phyloP scores from a whole-genome alignment of 2,888 invertebrate species.

The Eutolmus rufibarbis region DNA sequence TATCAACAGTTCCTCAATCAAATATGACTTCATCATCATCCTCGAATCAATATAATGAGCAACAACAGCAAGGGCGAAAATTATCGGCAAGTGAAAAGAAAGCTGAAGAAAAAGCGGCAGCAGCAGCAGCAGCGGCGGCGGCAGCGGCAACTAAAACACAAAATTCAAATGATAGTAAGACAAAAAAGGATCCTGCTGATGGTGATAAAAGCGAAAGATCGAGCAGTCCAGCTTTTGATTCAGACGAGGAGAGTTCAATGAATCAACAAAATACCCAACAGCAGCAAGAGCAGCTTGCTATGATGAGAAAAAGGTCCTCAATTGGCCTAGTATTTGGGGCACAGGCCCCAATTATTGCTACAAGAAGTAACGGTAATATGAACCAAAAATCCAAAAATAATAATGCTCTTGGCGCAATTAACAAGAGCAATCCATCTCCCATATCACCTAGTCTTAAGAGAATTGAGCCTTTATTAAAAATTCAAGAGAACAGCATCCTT shows the following conservation, averaged over 20 bases:
- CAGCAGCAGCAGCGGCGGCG: conserved; percentile 62
- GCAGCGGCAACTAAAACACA: conserved; percentile 61
- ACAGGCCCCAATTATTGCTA: conserved; percentile 60
- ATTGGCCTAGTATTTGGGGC: conserved; percentile 62
- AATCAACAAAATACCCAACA: conserved; percentile 61
- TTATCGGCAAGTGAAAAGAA: conserved; percentile 49
- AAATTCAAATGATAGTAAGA: conserved; percentile 62
- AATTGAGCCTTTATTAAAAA: conserved; percentile 36
- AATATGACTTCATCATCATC: conserved; percentile 52
- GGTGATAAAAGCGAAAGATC: conserved; percentile 82
- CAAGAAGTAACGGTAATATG: conserved; percentile 54
- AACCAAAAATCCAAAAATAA: conserved; percentile 49
- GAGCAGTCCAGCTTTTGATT: conserved; percentile 93
- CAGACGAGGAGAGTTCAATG: conserved; percentile 86
- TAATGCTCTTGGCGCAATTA: conserved; percentile 15
- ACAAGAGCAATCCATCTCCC: conserved; percentile 55
- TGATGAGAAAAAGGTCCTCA: conserved; percentile 60
- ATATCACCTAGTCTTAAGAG: conserved; percentile 54
- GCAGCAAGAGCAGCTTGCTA: conserved; percentile 56
- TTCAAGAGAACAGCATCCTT: conserved; percentile 44
- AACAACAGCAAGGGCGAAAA: conserved; percentile 33
- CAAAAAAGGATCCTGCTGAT: conserved; percentile 63
- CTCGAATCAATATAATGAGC: conserved; percentile 52
- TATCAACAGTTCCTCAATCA: conserved; percentile 51
- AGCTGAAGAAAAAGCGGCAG: conserved; percentile 65